Evolutionary conservation across 92 coral and sea anemone genomes (phyloP), one percentile per base, ranked within the genome.

Genomic region (Isaurus tuberculatus): DNA sequence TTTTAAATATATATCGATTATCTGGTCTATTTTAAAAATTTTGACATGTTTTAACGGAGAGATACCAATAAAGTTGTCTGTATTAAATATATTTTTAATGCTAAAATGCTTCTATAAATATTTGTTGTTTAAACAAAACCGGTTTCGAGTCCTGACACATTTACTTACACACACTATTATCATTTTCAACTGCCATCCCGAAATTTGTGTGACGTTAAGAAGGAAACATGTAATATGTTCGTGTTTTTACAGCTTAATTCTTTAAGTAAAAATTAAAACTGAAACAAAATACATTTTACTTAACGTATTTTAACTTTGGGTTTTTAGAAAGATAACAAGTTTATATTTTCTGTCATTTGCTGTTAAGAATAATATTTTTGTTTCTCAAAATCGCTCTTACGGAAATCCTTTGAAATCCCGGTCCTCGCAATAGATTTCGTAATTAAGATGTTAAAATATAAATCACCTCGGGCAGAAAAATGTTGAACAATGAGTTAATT

Each of bases 401-500:
- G 36, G 16, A 66, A 70, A 70, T 37, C 7, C 29, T 8, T 8
- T 33, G 28, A 55, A 70, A n/a, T 34, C 16, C 1, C 46, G 14
- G 36, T n/a, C 74, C 22, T 20, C 36, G 15, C 4, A 36, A 34
- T 26, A 40, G 53, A 36, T 34, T 70, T 70, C 51, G 74, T 70
- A 70, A 70, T 70, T 37, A 37, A 20, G 30, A 15, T 26, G 6
- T 70, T 11, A 68, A n/a, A n/a, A 16, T 34, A 17, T 22, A 16
- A 19, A 34, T 16, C 73, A 33, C 73, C 19, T 27, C 14, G 43
- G 2, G 48, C 40, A 15, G 26, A n/a, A 33, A 32, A 34, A 1
- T 27, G 13, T 34, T 29, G 46, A 36, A 70, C 74, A 17, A 16
- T 70, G 74, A 70, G 28, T 43, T 37, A 70, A 70, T 36, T 70